phyloP scores from a whole-genome alignment of 2,113 vertebrate species.

The Murina feae region DNA sequence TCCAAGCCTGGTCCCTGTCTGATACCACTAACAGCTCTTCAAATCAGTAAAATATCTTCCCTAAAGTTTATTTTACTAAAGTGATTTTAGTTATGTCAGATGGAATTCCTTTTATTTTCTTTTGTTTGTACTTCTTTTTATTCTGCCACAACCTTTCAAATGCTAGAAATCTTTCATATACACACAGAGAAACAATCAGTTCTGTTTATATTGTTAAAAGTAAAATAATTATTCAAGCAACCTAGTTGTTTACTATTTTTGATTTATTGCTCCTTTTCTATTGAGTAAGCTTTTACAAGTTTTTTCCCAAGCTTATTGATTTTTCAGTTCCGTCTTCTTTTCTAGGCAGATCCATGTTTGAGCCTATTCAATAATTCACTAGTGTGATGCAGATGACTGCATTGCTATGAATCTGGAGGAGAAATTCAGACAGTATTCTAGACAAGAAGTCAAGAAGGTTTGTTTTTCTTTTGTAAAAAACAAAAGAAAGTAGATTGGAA shows the following conservation, averaged over 20 bases:
- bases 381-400: not conserved
- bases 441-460: not conserved
- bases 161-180: conserved; percentile 5
- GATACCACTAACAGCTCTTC: not conserved
- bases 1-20: not conserved
- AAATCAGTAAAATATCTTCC: not conserved
- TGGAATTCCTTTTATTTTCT: conserved; percentile 1
- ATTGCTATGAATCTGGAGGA: not conserved
- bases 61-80: not conserved
- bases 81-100: not conserved
- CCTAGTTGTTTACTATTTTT: conserved; percentile 33
- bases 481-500: not conserved
- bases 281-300: conserved; percentile 14
- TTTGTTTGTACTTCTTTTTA: not conserved
- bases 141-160: conserved; percentile 25
- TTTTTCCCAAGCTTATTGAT: conserved; percentile 39
- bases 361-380: conserved; percentile 30
- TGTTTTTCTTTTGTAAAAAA: not conserved
- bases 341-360: not conserved
- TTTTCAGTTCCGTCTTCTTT: conserved; percentile 47
- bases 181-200: not conserved
- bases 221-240: conserved; percentile 49
- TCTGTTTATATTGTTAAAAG: conserved; percentile 2
- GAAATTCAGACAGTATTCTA: not conserved
- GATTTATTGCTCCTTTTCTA: conserved; percentile 47